These are phyloP conservation scores for Celastrina argiolus DNA, from an alignment of 2,888 invertebrate genomes.

Conservation along the genomic window DNA sequence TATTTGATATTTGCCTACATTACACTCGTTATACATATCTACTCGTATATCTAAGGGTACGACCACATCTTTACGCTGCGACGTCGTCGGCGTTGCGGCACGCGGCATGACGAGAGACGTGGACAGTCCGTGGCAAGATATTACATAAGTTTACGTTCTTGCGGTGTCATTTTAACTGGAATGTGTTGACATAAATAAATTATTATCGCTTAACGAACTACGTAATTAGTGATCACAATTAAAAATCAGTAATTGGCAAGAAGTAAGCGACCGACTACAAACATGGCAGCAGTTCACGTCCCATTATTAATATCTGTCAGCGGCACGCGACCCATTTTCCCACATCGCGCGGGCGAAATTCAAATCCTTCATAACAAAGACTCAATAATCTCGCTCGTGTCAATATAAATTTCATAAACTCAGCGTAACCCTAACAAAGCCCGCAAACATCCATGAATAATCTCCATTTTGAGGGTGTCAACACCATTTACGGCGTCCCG, in stretches of 20 bases:
- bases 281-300: slow-evolving; percentile 33
- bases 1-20: neutral
- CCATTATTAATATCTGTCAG: slow-evolving; percentile 67
- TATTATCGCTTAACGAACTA: neutral
- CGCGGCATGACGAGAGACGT: no score
- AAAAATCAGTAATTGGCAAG: slow-evolving; percentile 20
- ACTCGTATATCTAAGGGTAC: neutral
- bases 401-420: slow-evolving; percentile 74
- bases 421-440: slow-evolving; percentile 62
- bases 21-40: neutral
- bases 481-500: slow-evolving; percentile 55
- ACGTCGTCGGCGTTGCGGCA: no score
- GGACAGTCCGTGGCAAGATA: no score
- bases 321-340: slow-evolving; percentile 59
- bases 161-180: no score
- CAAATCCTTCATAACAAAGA: slow-evolving; percentile 68
- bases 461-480: slow-evolving; percentile 73
- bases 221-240: slow-evolving; percentile 3
- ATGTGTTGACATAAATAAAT: neutral
- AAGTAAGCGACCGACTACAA: slow-evolving; percentile 1
- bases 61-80: no score
- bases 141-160: neutral
- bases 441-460: slow-evolving; percentile 73
- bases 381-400: slow-evolving; percentile 69
- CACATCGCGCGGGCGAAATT: slow-evolving; percentile 50